These are phyloP conservation scores for Gonatopus flavifemur DNA, from an alignment of 1,140 invertebrate species.

Conservation along the genomic window DNA sequence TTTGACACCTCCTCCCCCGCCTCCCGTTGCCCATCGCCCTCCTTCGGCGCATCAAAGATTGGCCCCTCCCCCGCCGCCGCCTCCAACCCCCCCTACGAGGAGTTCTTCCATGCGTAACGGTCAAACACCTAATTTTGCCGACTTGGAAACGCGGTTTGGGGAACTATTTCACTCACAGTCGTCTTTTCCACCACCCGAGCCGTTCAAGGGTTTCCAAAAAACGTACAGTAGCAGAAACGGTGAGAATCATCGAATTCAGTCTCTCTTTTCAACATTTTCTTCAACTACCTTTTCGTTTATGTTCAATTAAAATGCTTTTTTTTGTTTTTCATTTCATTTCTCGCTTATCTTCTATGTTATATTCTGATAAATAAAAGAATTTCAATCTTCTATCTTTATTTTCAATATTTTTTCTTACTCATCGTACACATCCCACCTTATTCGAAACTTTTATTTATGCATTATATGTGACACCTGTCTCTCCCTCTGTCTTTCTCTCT, in stretches of 20 bases:
- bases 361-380: too few species aligned
- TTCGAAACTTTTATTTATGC: too few species aligned
- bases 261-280: neutral
- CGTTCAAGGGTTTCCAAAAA: slow-evolving; percentile 56
- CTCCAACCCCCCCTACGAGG: slow-evolving; percentile 40
- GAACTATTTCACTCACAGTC: slow-evolving; percentile 57
- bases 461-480: too few species aligned
- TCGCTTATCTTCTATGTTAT: too few species aligned
- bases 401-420: too few species aligned
- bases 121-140: slow-evolving; percentile 28
- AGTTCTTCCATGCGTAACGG: slow-evolving; percentile 44
- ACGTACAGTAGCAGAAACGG: slow-evolving; percentile 62
- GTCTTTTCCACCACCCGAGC: slow-evolving; percentile 58
- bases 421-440: too few species aligned
- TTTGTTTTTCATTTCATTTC: neutral
- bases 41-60: slow-evolving; percentile 40
- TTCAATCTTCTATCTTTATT: too few species aligned
- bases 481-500: too few species aligned
- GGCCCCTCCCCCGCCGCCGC: slow-evolving; percentile 36
- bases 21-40: slow-evolving; percentile 46
- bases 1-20: slow-evolving; percentile 51
- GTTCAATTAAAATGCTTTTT: neutral
- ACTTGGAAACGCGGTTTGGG: slow-evolving; percentile 58
- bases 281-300: neutral
- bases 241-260: slow-evolving; percentile 33